Evolutionary conservation across 1,140 invertebrate genomes (phyloP).

Genomic region (Trichonephila inaurata): DNA sequence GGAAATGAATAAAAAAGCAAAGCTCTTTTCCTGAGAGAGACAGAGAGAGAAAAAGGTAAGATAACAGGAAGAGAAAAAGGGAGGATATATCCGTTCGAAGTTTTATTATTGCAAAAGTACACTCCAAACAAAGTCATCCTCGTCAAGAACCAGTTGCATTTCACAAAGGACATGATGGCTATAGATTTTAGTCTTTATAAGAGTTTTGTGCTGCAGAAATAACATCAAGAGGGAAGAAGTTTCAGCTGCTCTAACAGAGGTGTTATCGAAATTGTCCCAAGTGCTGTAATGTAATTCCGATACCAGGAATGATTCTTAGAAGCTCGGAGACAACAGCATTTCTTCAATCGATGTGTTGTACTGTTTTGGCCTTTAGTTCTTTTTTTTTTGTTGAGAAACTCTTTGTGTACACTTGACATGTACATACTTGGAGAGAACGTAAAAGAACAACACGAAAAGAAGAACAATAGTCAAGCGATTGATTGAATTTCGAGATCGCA

Average conservation of each 20-base stretch:
- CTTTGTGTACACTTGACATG: background rate
- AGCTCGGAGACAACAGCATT: background rate
- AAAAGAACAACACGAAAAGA: conserved; percentile 3
- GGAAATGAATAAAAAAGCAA: too few species aligned
- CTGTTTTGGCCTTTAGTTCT: conserved; percentile 41
- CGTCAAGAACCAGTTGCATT: conserved; percentile 51
- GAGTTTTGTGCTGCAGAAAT: background rate
- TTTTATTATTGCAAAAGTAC: background rate
- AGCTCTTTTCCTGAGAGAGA: too few species aligned
- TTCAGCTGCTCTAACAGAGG: conserved; percentile 32
- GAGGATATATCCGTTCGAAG: conserved; percentile 1
- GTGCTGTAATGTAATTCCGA: conserved; percentile 66
- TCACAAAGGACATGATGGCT: background rate
- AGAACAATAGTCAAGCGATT: background rate
- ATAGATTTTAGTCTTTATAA: conserved; percentile 35
- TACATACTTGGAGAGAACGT: conserved; percentile 2
- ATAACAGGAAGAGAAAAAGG: background rate
- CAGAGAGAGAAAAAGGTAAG: background rate
- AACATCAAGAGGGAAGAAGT: conserved; percentile 22
- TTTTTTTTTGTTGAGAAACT: background rate
- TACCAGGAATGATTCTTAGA: conserved; percentile 62
- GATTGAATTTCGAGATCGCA: conserved; percentile 50
- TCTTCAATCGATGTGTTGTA: conserved; percentile 53
- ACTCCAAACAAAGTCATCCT: conserved; percentile 13
- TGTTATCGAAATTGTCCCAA: conserved; percentile 69